Evolutionary conservation across 2,113 vertebrate species (phyloP).

Genomic region (Helogale parvula): DNA sequence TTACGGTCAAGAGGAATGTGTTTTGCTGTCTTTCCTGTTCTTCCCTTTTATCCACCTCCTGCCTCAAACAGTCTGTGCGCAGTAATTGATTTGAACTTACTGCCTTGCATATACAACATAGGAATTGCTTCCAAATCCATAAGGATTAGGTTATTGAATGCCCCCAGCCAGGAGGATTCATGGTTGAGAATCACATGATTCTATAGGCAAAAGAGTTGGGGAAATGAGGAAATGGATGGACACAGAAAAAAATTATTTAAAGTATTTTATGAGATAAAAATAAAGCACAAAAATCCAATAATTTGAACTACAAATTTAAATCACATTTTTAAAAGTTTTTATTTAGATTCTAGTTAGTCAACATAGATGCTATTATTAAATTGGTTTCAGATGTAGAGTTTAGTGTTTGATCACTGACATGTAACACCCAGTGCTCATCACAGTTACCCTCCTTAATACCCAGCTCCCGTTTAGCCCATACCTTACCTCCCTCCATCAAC

Average conservation of each 20-base stretch:
- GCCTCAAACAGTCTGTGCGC: not conserved
- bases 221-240: not conserved
- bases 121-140: not conserved
- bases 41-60: not conserved
- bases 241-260: not conserved
- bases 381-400: too few species aligned
- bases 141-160: not conserved
- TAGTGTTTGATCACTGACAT: too few species aligned
- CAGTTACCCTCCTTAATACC: too few species aligned
- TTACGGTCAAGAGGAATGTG: not conserved
- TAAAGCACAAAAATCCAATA: not conserved
- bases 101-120: not conserved
- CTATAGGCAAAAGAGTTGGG: not conserved
- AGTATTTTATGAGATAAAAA: conserved; percentile 16
- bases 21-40: not conserved
- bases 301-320: not conserved
- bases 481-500: too few species aligned
- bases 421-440: too few species aligned
- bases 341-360: too few species aligned
- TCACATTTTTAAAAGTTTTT: not conserved
- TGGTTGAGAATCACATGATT: not conserved
- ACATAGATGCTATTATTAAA: too few species aligned
- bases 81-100: not conserved
- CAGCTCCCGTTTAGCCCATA: too few species aligned
- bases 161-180: not conserved